Conservation (phyloP, 1,140 invertebrate species). For the Polypedilum vanderplanki region DNA sequence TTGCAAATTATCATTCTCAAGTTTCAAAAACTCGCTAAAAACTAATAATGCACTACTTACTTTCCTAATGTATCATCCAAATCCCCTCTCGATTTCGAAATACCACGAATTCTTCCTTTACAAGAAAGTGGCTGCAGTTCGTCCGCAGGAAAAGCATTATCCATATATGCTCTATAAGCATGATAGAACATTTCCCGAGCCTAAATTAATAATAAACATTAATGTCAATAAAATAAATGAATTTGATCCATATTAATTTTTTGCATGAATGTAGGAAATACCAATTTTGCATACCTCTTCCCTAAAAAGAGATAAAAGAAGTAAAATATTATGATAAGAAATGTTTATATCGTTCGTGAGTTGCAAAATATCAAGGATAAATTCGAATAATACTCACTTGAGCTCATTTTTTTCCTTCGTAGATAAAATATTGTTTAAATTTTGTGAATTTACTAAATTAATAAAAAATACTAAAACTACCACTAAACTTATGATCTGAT, state of each 20-base stretch:
- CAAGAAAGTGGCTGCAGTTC: constrained; percentile 97
- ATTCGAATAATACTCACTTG: neutral
- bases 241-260: neutral
- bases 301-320: neutral
- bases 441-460: constrained; percentile 30
- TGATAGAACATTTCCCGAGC: constrained; percentile 94
- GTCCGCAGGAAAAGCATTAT: constrained; percentile 96
- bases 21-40: too few species aligned
- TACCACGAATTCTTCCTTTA: constrained; percentile 79
- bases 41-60: constrained; percentile 53
- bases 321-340: neutral
- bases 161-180: constrained; percentile 95
- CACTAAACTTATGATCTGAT: constrained; percentile 30
- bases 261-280: too few species aligned
- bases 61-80: constrained; percentile 95
- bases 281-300: constrained; percentile 24
- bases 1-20: too few species aligned
- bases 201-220: constrained; percentile 61
- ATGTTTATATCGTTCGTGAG: constrained; percentile 21
- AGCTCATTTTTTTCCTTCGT: constrained; percentile 11
- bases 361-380: constrained; percentile 27
- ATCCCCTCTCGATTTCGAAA: constrained; percentile 83
- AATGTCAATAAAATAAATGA: neutral
- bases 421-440: constrained; percentile 28
- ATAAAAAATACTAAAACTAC: constrained; percentile 31